Evolutionary conservation across 2,113 vertebrate genomes (phyloP).

Genomic region (Pica pica): DNA sequence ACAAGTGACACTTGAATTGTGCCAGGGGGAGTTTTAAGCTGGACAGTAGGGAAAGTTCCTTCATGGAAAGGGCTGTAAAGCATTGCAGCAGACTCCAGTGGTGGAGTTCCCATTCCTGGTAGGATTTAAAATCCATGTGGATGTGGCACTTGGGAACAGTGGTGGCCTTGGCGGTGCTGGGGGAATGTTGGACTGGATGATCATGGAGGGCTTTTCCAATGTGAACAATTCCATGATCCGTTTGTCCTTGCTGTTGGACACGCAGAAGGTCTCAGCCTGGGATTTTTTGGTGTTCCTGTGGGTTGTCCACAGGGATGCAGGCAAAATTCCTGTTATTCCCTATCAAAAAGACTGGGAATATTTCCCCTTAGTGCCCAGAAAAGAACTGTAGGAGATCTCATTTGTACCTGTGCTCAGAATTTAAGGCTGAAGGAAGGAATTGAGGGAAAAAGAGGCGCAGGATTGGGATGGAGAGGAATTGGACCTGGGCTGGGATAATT

Average conservation of each 20-base stretch:
- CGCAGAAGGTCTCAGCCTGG: background rate
- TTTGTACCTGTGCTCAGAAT: background rate
- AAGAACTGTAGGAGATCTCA: background rate
- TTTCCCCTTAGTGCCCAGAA: background rate
- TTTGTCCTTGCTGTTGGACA: background rate
- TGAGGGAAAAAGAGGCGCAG: background rate
- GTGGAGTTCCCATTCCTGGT: background rate
- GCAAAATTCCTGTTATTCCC: background rate
- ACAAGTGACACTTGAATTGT: background rate
- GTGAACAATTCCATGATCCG: background rate
- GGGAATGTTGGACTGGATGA: background rate
- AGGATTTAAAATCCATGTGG: background rate
- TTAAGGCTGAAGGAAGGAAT: background rate
- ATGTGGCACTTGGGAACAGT: background rate
- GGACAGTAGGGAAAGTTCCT: background rate
- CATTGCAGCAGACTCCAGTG: background rate
- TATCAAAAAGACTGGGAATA: background rate
- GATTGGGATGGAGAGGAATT: background rate
- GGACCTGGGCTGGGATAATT: background rate
- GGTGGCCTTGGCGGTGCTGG: background rate
- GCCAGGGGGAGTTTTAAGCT: background rate
- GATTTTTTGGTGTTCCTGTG: background rate
- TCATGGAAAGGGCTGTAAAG: background rate
- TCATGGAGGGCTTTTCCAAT: background rate
- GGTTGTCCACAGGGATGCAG: background rate